phyloP scores from a whole-genome alignment of 2,113 vertebrate genomes.

The Procavia capensis region DNA sequence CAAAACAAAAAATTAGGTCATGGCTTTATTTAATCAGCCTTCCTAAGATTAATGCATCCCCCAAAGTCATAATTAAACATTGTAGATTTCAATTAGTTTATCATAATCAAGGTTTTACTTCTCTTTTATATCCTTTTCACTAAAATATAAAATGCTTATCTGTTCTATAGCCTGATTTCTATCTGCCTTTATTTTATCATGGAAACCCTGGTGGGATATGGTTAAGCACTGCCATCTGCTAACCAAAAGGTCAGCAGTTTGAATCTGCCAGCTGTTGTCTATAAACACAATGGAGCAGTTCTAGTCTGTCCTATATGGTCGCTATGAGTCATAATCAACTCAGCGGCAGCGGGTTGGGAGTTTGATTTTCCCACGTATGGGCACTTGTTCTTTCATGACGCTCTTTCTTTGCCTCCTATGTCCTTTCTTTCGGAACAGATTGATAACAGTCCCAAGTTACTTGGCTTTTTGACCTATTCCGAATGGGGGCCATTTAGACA shows the following conservation, averaged over 20 bases:
- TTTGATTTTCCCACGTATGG: not conserved
- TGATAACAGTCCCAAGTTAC: not conserved
- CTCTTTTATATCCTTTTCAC: not conserved
- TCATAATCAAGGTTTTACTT: not conserved
- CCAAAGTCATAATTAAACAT: not conserved
- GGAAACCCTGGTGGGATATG: no score
- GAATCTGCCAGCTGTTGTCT: no score
- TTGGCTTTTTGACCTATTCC: not conserved
- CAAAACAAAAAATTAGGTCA: conserved; percentile 49
- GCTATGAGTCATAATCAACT: no score
- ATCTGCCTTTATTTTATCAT: conserved; percentile 6
- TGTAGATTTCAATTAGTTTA: not conserved
- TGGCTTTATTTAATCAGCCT: conserved; percentile 12
- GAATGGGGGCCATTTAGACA: conserved; percentile 29
- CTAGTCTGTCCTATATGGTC: no score
- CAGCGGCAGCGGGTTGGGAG: no score
- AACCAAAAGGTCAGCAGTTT: no score
- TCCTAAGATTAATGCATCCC: not conserved
- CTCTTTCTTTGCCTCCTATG: not conserved
- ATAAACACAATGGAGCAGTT: no score
- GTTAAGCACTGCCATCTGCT: no score
- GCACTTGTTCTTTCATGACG: not conserved
- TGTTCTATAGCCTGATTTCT: not conserved
- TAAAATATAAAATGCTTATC: conserved; percentile 16
- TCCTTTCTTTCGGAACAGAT: conserved; percentile 27